A percentile compares a stretch with the other conserved stretches of the same genome.
phyloP scores from a whole-genome alignment of 2,113 vertebrate genomes.

The Brachionichthys hirsutus region DNA sequence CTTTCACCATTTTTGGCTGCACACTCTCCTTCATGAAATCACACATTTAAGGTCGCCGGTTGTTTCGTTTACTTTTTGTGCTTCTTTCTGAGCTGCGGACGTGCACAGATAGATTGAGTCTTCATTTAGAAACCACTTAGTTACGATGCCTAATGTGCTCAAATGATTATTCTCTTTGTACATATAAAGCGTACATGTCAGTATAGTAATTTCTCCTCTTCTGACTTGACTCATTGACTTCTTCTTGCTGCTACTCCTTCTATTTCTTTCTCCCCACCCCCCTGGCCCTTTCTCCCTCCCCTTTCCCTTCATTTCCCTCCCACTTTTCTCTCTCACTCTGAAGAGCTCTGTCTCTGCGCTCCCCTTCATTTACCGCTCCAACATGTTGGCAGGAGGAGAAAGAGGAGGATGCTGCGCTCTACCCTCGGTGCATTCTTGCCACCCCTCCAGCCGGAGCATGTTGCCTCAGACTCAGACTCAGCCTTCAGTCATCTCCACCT shows the following conservation, averaged over 20 bases:
- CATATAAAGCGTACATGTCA: slow-evolving; percentile 3
- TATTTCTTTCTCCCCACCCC: slow-evolving; percentile 49
- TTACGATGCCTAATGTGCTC: no score
- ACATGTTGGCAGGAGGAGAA: slow-evolving; percentile 74
- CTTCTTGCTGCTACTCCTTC: slow-evolving; percentile 44
- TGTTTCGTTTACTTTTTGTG: neutral
- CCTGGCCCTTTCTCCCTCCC: slow-evolving; percentile 48
- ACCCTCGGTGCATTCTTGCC: slow-evolving; percentile 66
- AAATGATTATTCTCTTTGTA: no score
- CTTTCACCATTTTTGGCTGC: slow-evolving; percentile 1
- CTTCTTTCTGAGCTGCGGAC: no score
- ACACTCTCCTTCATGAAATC: neutral
- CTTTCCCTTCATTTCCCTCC: slow-evolving; percentile 58
- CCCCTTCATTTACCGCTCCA: slow-evolving; percentile 69
- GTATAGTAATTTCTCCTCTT: slow-evolving; percentile 1
- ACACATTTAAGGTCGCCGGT: no score
- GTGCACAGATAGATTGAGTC: neutral
- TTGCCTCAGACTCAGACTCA: slow-evolving; percentile 63
- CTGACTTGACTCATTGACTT: slow-evolving; percentile 34
- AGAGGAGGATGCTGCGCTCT: slow-evolving; percentile 74
- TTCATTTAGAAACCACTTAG: neutral
- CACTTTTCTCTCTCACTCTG: slow-evolving; percentile 63
- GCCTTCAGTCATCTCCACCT: slow-evolving; percentile 59
- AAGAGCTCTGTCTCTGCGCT: slow-evolving; percentile 62
- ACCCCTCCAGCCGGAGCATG: slow-evolving; percentile 59